Evolutionary conservation across 2,888 invertebrate genomes (phyloP).

Genomic region (Diadegma fenestrale): DNA sequence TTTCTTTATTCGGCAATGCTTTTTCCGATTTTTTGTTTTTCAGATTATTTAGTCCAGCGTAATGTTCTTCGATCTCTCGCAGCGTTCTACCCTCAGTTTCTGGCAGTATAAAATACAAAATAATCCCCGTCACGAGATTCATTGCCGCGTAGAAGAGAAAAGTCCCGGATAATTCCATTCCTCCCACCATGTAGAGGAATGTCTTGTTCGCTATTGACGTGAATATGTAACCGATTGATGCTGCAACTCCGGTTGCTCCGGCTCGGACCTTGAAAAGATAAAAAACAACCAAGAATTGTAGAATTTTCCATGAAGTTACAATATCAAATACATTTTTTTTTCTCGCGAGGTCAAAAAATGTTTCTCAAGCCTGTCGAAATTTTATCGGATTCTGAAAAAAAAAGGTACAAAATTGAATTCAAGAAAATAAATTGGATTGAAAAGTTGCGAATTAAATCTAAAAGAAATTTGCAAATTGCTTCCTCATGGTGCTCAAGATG

Average conservation of each 20-base stretch:
- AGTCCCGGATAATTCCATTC: conserved; percentile 89
- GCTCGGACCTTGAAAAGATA: conserved; percentile 87
- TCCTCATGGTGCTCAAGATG: no score
- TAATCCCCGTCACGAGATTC: conserved; percentile 88
- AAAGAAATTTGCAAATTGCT: no score
- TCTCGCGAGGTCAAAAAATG: not conserved
- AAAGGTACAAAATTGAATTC: no score
- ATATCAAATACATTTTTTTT: not conserved
- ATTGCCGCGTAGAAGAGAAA: conserved; percentile 90
- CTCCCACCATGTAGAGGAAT: conserved; percentile 88
- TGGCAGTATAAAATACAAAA: conserved; percentile 90
- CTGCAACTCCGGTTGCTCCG: conserved; percentile 90
- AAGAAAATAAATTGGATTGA: no score
- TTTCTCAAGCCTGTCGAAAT: no score
- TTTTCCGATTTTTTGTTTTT: conserved; percentile 78
- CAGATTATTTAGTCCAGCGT: conserved; percentile 87
- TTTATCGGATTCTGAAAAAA: no score
- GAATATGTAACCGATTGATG: conserved; percentile 91
- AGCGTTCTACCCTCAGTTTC: conserved; percentile 94
- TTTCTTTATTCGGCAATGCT: conserved; percentile 76
- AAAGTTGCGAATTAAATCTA: no score
- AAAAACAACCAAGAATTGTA: not conserved
- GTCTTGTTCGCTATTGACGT: conserved; percentile 91
- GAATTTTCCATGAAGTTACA: not conserved
- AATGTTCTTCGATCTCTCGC: conserved; percentile 90